Evolutionary conservation across 2,888 invertebrate species (phyloP), one percentile per base, ranked within the genome.

Genomic region (Apamea anceps): DNA sequence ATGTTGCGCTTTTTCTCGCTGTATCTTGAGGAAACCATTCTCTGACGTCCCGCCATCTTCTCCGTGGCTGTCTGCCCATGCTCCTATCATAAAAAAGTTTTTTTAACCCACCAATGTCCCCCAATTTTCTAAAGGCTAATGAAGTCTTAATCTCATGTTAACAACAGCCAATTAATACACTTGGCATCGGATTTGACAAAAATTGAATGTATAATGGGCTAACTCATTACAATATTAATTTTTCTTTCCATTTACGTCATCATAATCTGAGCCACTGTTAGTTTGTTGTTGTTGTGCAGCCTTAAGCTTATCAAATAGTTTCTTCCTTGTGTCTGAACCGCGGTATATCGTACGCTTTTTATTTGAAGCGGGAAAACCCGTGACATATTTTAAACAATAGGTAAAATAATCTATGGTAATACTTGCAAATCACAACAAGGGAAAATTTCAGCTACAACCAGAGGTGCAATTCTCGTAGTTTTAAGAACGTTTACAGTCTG

Each of bases 61-160:
- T 45, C 18, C 25, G 18, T 7, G 57, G 12, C 54, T 54, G 21
- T 48, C 37, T 32, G 18, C n/a, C 60, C 7, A 10, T 15, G n/a
- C 15, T 57, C 1, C 25, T 28, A 63, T 42, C 5, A n/a, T 37
- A n/a, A n/a, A 72, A 75, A 18, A 37, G 15, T n/a, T 62, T 54
- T 63, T n/a, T 48, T 12, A n/a, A 54, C 28, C 25, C 51, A 25
- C 18, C 21, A 54, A n/a, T 28, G 54, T 12, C 25, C 18, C 28
- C 1, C 7, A 28, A 25, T 37, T 48, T 60, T n/a, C 12, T 79
- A 42, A 21, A 48, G 4, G 4, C 51, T 5, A 63, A 32, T 63
- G 8, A 65, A 62, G 32, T 79, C n/a, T 21, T 21, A 80, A 80
- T 37, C 15, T 60, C n/a, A 63, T 37, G 37, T 57, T 60, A 57